These are phyloP conservation scores for Andinoacara biseriatus DNA, from an alignment of 2,113 vertebrate genomes.

Conservation along the genomic window DNA sequence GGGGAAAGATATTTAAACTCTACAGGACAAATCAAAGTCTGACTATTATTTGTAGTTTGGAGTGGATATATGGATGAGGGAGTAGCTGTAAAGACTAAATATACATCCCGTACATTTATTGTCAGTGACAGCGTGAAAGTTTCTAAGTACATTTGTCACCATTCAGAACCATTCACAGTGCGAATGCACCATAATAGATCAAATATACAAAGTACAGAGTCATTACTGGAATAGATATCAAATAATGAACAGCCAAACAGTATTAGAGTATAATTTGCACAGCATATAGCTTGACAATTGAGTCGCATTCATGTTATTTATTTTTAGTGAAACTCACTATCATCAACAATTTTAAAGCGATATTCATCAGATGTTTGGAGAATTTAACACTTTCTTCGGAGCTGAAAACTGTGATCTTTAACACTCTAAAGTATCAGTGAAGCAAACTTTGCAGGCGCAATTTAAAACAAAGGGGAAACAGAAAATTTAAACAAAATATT, in stretches of 20 bases:
- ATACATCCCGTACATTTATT: conserved; percentile 7
- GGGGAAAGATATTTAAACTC: conserved; percentile 24
- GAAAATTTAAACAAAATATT: neutral
- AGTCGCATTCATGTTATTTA: neutral
- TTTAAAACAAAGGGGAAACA: neutral
- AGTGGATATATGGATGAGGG: conserved; percentile 10
- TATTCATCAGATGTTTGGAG: neutral
- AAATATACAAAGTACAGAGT: conserved; percentile 12
- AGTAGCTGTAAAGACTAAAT: conserved; percentile 5
- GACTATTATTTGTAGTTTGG: conserved; percentile 42
- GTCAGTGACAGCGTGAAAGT: conserved; percentile 14
- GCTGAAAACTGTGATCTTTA: neutral
- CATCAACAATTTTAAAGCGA: neutral
- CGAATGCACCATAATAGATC: conserved; percentile 11
- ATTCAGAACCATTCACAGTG: neutral
- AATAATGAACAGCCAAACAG: conserved; percentile 5
- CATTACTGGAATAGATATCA: neutral
- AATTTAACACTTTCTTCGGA: neutral
- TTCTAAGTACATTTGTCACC: conserved; percentile 18
- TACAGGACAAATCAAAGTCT: conserved; percentile 60
- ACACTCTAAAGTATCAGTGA: neutral
- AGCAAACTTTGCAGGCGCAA: neutral
- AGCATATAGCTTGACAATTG: neutral
- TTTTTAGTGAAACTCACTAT: neutral
- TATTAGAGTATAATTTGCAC: neutral